Conservation (phyloP, 2,113 vertebrate species). For the Mus pahari region DNA sequence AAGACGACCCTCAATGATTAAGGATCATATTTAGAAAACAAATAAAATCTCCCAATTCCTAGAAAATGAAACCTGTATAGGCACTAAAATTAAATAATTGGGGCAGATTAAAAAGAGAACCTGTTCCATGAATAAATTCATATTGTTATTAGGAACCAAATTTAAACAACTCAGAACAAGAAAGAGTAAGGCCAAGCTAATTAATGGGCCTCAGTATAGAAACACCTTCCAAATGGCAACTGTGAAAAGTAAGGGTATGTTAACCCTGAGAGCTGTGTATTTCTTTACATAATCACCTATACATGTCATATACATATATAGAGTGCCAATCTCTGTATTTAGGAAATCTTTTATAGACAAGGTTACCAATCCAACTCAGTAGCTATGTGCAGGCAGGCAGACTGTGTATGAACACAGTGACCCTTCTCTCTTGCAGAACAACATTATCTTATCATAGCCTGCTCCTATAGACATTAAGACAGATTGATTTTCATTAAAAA, state of each 20-base stretch:
- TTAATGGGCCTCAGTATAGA: neutral
- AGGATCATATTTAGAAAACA: neutral
- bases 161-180: constrained; percentile 11
- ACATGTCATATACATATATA: neutral
- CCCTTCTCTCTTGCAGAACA: neutral
- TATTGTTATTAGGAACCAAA: neutral
- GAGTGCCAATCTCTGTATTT: constrained; percentile 68
- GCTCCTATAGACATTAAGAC: neutral
- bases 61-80: constrained; percentile 12
- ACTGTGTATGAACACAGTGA: no score
- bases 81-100: constrained; percentile 2
- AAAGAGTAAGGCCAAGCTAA: neutral
- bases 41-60: neutral
- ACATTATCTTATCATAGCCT: neutral
- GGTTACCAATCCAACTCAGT: constrained; percentile 78
- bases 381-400: neutral
- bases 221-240: neutral
- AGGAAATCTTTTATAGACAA: constrained; percentile 65
- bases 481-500: constrained; percentile 36
- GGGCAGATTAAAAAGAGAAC: neutral
- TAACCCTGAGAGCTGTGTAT: neutral
- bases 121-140: constrained; percentile 2
- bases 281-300: neutral
- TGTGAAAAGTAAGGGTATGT: no score
- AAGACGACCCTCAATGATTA: constrained; percentile 29